Percentiles rank a stretch among this genome's conserved stretches.
Conservation (phyloP, 2,888 invertebrate genomes). For the Drosophila borealis region DNA sequence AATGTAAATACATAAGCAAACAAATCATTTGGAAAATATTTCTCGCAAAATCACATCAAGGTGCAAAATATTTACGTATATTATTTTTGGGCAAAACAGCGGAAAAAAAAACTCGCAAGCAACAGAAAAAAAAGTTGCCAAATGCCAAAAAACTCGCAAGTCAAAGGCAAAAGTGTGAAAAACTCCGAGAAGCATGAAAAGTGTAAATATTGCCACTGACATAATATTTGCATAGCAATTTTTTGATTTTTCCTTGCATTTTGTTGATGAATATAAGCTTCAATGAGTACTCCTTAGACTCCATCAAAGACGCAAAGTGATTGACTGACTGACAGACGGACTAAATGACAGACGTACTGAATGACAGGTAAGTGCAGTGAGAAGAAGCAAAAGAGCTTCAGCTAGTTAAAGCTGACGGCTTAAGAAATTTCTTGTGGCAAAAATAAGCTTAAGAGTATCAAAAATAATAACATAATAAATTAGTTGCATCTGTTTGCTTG, state of each 20-base stretch:
- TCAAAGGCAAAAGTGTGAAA: slow-evolving; percentile 44
- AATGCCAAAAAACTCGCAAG: slow-evolving; percentile 52
- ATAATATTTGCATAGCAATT: slow-evolving; percentile 63
- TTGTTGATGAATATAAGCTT: slow-evolving; percentile 53
- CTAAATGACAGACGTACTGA: not conserved
- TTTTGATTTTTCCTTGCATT: slow-evolving; percentile 57
- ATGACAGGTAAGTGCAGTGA: not conserved
- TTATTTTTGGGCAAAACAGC: slow-evolving; percentile 61
- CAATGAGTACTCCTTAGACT: slow-evolving; percentile 35
- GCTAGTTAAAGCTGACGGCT: not conserved
- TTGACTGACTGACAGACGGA: slow-evolving; percentile 34
- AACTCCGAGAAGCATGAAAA: slow-evolving; percentile 50
- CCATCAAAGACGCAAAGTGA: slow-evolving; percentile 22
- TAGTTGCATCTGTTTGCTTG: not conserved
- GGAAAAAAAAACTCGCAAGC: slow-evolving; percentile 19
- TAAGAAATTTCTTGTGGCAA: not conserved
- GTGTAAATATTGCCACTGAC: slow-evolving; percentile 68
- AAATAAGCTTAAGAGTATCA: not conserved
- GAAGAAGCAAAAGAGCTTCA: not conserved
- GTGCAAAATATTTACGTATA: slow-evolving; percentile 75
- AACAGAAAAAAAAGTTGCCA: slow-evolving; percentile 23
- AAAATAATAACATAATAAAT: not conserved
- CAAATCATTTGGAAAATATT: slow-evolving; percentile 77
- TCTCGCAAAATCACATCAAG: slow-evolving; percentile 74
- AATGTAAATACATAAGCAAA: slow-evolving; percentile 76